Evolutionary conservation across 2,797 vertebrate species (phyloP).

Genomic region (Xiphorhynchus erythropygius): DNA sequence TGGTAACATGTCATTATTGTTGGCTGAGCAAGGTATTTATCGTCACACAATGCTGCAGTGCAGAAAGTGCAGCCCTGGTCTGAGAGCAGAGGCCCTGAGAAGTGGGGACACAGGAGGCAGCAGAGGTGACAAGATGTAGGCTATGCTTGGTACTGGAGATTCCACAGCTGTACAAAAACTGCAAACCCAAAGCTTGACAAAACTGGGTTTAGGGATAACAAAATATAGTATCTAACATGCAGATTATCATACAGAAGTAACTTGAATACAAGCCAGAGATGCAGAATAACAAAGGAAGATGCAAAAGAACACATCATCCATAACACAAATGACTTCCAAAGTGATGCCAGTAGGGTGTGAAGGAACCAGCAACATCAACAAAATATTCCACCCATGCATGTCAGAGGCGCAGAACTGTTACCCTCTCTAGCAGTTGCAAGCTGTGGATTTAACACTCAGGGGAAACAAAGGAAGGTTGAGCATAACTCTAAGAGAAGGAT

Average conservation of each 20-base stretch:
- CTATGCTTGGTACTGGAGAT: not conserved
- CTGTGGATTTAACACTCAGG: not conserved
- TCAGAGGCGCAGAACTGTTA: fast-evolving
- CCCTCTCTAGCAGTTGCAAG: not conserved
- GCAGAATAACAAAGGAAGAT: fast-evolving
- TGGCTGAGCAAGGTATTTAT: not conserved
- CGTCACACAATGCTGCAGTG: not conserved
- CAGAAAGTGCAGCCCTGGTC: not conserved
- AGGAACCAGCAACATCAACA: not conserved
- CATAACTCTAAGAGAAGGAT: not conserved
- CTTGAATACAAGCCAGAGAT: not conserved
- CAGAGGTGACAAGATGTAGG: too few species aligned
- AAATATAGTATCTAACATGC: fast-evolving
- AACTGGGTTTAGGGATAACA: not conserved
- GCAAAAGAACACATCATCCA: not conserved
- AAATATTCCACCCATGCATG: fast-evolving
- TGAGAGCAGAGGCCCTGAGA: not conserved
- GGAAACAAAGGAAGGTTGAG: not conserved
- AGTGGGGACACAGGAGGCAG: not conserved
- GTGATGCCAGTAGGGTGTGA: not conserved
- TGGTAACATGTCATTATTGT: fast-evolving
- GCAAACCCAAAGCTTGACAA: not conserved
- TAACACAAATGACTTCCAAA: not conserved
- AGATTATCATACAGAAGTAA: not conserved
- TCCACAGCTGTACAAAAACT: not conserved